Base-by-base conservation (phyloP, 2,888 invertebrate species). In the Eupeodes luniger region DNA sequence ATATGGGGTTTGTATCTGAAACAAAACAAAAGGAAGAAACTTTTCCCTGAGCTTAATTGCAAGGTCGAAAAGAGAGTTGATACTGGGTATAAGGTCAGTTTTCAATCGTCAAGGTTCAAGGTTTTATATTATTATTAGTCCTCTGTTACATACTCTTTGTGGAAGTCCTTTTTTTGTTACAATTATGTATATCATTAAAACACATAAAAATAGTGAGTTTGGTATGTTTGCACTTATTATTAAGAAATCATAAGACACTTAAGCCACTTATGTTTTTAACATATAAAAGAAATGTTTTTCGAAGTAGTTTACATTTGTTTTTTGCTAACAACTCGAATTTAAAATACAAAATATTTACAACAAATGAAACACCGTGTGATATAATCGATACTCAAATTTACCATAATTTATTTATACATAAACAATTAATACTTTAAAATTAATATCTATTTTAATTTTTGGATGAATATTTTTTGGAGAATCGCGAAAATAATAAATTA, bases 41-140 rank as follows among this genome's bases (percentile, higher is more conserved):
- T 72, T 44, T 57, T 14, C 44, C 57, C 27, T 40, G 55, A 57
- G 57, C 57, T 44, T 55, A 27, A 72, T 44, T 72, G 70, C 57
- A 72, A 72, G 70, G 70, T 57, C 70, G 44, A 44, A 27, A 27
- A 34, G 14, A 14, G 44, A 57, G 55, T 55, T 70, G 36, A 53
- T 57, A 36, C 34, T 59, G 6, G 19, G 27, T 47, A 27, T 72
- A 57, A 72, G 70, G 70, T 72, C 44, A 40, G 40, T 40, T 7
- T 40, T 40, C 40, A 72, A 72, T 55, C 44, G 16, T n/a, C 57
- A 57, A 72, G 57, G 70, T 72, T 72, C 70, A 72, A 72, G 70
- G 70, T 64, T 47, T 55, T 55, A n/a, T n/a, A n/a, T 5, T 55
- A 7, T 6, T 34, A n/a, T 51, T n/a, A n/a, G 47, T 47, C 47